Evolutionary conservation across 2,888 invertebrate genomes (phyloP).

Genomic region (Drosophila tripunctata): DNA sequence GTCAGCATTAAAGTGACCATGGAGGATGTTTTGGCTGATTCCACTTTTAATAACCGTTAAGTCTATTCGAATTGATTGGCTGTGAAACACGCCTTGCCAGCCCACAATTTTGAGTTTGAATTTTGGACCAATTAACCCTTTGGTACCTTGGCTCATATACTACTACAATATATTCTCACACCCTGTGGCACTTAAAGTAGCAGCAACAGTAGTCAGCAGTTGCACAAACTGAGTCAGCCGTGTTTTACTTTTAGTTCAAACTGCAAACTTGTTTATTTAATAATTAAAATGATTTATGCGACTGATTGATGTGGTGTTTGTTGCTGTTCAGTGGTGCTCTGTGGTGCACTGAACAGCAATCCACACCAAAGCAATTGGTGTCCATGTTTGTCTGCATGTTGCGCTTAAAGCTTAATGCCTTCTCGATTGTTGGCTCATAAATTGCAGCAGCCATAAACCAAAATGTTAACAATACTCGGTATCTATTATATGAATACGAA

Average conservation of each 20-base stretch:
- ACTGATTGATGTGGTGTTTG: slow-evolving; percentile 69
- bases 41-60: neutral
- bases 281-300: slow-evolving; percentile 79
- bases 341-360: slow-evolving; percentile 34
- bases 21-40: neutral
- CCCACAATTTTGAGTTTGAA: slow-evolving; percentile 23
- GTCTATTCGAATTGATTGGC: neutral
- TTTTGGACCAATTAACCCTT: slow-evolving; percentile 65
- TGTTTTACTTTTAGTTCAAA: slow-evolving; percentile 20
- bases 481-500: slow-evolving; percentile 7
- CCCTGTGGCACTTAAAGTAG: slow-evolving; percentile 26
- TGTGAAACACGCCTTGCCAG: neutral
- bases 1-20: neutral
- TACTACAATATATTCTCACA: slow-evolving; percentile 62
- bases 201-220: slow-evolving; percentile 18
- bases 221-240: slow-evolving; percentile 44
- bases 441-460: slow-evolving; percentile 62
- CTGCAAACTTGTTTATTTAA: slow-evolving; percentile 69
- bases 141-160: slow-evolving; percentile 40
- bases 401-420: slow-evolving; percentile 63
- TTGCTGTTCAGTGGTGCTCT: neutral
- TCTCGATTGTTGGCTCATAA: slow-evolving; percentile 48
- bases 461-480: slow-evolving; percentile 62
- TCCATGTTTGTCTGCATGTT: slow-evolving; percentile 69
- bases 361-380: slow-evolving; percentile 51